Evolutionary conservation across 2,113 vertebrate species (phyloP).

Genomic region (Lagopus leucura): DNA sequence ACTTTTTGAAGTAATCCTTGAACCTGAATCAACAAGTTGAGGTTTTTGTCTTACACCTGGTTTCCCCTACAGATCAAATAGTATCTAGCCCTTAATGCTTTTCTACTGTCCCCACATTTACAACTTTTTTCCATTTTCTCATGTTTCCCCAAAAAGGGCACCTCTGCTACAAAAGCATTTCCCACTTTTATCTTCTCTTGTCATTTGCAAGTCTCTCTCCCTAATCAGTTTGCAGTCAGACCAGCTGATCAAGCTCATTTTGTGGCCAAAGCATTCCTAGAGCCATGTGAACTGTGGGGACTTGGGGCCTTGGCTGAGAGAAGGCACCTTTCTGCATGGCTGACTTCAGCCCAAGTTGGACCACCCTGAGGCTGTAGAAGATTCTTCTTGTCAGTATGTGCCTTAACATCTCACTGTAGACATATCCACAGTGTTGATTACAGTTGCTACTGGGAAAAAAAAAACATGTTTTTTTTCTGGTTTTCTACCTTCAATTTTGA

Average conservation of each 20-base stretch:
- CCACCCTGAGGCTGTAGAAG: rapidly evolving
- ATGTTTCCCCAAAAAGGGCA: not conserved
- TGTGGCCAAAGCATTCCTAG: not conserved
- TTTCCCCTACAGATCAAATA: not conserved
- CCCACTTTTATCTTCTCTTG: not conserved
- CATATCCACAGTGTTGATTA: not conserved
- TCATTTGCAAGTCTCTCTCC: not conserved
- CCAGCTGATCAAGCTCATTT: slow-evolving; percentile 7
- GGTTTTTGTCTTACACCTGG: not conserved
- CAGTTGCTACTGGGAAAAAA: not conserved
- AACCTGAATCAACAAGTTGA: not conserved
- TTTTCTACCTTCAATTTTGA: not conserved
- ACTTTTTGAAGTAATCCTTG: not conserved
- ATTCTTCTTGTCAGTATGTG: not conserved
- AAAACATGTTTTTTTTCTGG: not conserved
- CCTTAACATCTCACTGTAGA: not conserved
- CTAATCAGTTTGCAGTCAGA: not conserved
- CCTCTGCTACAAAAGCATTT: not conserved
- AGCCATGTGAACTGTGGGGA: not conserved
- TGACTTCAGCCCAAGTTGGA: not conserved
- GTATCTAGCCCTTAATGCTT: not conserved
- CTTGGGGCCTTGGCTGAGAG: not conserved
- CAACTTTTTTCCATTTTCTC: not conserved
- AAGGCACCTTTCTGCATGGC: not conserved
- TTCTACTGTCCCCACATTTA: not conserved